Base-by-base conservation (phyloP, 2,113 vertebrate genomes). In the Scortum barcoo region DNA sequence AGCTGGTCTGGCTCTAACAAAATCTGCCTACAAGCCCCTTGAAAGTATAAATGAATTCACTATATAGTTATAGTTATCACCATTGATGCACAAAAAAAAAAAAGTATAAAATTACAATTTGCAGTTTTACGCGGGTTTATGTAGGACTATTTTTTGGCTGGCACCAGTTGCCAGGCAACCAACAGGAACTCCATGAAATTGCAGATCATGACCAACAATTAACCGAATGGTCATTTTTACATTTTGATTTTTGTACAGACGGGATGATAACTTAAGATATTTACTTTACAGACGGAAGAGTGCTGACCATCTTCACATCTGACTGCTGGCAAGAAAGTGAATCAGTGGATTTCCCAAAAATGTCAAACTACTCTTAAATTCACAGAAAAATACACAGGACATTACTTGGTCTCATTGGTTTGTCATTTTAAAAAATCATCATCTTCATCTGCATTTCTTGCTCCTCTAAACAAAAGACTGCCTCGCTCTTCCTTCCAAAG, bases 401-500 rank as follows among this genome's bases (percentile, higher is more conserved):
- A 58, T 58, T 20, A 58, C 26, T 8, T 20, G 28, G 50, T 2
- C 1, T 60, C n/a, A 5, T 56, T 16, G 9, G 20, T 71, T 77
- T 33, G 12, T 19, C 5, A 57, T 60, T 51, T 38, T 8, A 38
- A 48, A 51, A 28, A 20, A 8, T 26, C 76, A 66, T 56, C 67
- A 26, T 67, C 46, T 68, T 10, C 28, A 2, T 50, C 40, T 63
- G 24, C 46, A 50, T 46, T 40, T 67, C 60, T 40, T 22, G 44
- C 70, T 33, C 28, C 48, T 60, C 42, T 68, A 33, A 42, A 77
- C 44, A 36, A 33, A 38, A 33, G 42, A 40, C 54, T 38, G 24
- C 40, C 76, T 60, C 72, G 58, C 20, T 36, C 50, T 57, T 24
- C 56, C 54, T 60, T 57, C 38, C 20, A 65, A 73, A 65, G 61